Evolutionary conservation across 2,797 vertebrate species (phyloP), one percentile per base, ranked within the genome.

Genomic region (Macropus fuliginosus): DNA sequence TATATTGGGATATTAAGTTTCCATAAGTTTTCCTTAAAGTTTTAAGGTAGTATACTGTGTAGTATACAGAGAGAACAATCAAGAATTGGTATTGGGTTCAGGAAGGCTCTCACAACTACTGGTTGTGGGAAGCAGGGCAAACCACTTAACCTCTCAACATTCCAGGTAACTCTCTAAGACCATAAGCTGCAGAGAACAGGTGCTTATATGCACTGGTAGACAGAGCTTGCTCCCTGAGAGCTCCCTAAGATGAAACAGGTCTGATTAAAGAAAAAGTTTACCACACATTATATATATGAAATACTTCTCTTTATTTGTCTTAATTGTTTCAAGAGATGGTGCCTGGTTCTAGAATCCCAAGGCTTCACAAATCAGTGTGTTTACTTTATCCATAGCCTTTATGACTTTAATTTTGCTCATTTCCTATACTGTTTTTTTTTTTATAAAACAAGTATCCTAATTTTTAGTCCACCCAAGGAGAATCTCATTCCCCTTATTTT

Each of bases 401-500:
- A 16, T 34, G 59, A 66, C 59, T 81, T 81, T 46, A 81, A 46
- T 81, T 81, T 46, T 81, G n/a, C 8, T 91, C 93, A 94, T 91
- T 95, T 96, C 55, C 93, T 89, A 93, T 5, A 90, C 55, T 87
- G 74, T 74, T 87, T 40, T 90, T 92, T 91, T 87, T 40, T 74
- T 93, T 91, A 34, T 5, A 95, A 34, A 92, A 13, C 56, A 96
- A 91, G 11, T 31, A 94, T 54, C 50, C 93, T 91, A 93, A 81
- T 11, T 56, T 96, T 91, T 93, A 74, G 66, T 90, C 54, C n/a
- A 93, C 94, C 81, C 59, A 90, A 92, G 66, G 56, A 96, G 56
- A 54, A 93, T 27, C 54, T 40, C 91, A 92, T 27, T 31, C 66
- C 57, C 91, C 90, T 87, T 27, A 95, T 57, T 94, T 95, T 62